Evolutionary conservation across 2,888 invertebrate species (phyloP).

Genomic region (Drosophila limbata): DNA sequence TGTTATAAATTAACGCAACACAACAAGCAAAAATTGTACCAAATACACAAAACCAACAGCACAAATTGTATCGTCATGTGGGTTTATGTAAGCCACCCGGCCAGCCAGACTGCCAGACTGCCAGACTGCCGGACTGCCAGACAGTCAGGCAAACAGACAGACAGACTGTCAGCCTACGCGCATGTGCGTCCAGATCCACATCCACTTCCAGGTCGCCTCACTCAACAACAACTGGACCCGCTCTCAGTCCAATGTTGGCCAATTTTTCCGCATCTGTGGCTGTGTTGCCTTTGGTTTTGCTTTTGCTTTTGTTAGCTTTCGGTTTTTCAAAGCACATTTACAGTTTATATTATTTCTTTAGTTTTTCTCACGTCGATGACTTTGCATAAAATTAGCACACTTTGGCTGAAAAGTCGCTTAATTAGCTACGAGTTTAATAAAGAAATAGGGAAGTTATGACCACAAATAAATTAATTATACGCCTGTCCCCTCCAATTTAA

Average conservation of each 20-base stretch:
- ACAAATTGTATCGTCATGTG: slow-evolving; percentile 63
- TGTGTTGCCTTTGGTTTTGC: slow-evolving; percentile 12
- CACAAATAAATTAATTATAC: slow-evolving; percentile 45
- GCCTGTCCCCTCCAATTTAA: slow-evolving; percentile 45
- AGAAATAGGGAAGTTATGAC: slow-evolving; percentile 53
- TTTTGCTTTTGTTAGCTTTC: slow-evolving; percentile 44
- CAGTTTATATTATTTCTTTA: slow-evolving; percentile 35
- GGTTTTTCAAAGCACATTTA: slow-evolving; percentile 28
- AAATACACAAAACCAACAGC: slow-evolving; percentile 42
- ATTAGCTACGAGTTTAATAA: slow-evolving; percentile 49
- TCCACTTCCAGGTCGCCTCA: slow-evolving; percentile 66
- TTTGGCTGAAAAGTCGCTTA: slow-evolving; percentile 56
- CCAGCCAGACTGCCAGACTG: slow-evolving; percentile 30
- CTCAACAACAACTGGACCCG: slow-evolving; percentile 27
- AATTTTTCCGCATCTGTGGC: slow-evolving; percentile 72
- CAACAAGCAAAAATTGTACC: slow-evolving; percentile 48
- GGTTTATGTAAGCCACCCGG: slow-evolving; percentile 70
- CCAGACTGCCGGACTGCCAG: slow-evolving; percentile 25
- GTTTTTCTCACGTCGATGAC: slow-evolving; percentile 61
- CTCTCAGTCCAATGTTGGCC: slow-evolving; percentile 47
- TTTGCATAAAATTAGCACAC: slow-evolving; percentile 69
- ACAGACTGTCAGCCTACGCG: slow-evolving; percentile 62
- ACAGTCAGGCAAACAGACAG: slow-evolving; percentile 9
- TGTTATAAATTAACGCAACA: slow-evolving; percentile 70
- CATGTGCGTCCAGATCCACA: slow-evolving; percentile 61